Percentiles rank a stretch among this genome's conserved stretches.
These are phyloP conservation scores for Cromileptes altivelis DNA, from an alignment of 2,113 vertebrate species.

Conservation along the genomic window DNA sequence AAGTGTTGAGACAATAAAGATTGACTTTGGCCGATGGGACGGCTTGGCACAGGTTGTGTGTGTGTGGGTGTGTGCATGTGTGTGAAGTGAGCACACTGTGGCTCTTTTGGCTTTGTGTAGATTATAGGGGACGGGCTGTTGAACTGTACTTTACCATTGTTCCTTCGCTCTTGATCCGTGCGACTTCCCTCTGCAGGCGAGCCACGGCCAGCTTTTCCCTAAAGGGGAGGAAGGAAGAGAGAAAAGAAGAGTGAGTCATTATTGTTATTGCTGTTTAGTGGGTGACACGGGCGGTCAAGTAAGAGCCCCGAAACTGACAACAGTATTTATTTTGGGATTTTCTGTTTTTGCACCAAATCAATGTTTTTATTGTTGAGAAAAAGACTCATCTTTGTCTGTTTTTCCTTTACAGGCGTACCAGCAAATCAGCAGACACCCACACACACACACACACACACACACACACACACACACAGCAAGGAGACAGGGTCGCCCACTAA, in stretches of 20 bases:
- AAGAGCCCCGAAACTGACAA: background rate
- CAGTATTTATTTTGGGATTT: background rate
- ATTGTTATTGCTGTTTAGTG: constrained; percentile 41
- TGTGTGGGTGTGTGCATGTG: constrained; percentile 30
- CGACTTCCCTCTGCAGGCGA: constrained; percentile 91
- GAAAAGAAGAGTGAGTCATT: constrained; percentile 49
- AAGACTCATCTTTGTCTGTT: background rate
- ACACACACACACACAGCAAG: constrained; percentile 11
- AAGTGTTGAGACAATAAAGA: constrained; percentile 27
- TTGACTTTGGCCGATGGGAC: constrained; percentile 8
- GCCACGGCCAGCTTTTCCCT: constrained; percentile 96
- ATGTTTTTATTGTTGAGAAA: background rate
- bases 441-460: constrained; percentile 17
- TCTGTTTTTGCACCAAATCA: constrained; percentile 2
- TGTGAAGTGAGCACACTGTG: constrained; percentile 38
- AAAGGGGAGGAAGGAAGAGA: constrained; percentile 7
- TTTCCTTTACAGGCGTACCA: constrained; percentile 17
- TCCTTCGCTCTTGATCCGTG: constrained; percentile 90
- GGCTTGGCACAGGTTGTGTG: constrained; percentile 31
- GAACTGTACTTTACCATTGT: constrained; percentile 87
- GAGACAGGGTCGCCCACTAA: constrained; percentile 19
- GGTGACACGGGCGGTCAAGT: constrained; percentile 8
- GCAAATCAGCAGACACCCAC: constrained; percentile 23
- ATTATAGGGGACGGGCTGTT: constrained; percentile 38
- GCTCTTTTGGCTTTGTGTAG: constrained; percentile 21